A percentile compares a stretch with the other conserved stretches of the same genome.
Evolutionary conservation across 2,888 invertebrate species (phyloP).

Genomic region (Crematogaster levior): DNA sequence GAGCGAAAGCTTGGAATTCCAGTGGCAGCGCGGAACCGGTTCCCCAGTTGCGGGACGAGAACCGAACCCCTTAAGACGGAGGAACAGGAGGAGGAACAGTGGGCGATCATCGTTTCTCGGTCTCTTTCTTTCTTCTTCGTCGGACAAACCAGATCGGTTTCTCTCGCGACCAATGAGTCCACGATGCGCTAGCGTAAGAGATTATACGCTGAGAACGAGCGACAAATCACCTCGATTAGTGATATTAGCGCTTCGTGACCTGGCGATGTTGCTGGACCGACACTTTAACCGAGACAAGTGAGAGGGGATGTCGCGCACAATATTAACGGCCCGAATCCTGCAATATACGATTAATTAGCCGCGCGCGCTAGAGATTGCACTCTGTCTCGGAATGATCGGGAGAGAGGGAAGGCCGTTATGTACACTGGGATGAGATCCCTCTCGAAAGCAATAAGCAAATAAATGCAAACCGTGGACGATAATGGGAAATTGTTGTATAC

Average conservation of each 20-base stretch:
- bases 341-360: conserved; percentile 49
- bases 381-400: conserved; percentile 10
- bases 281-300: conserved; percentile 16
- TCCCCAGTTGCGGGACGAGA: conserved; percentile 61
- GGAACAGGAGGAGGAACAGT: background rate
- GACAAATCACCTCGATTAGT: conserved; percentile 46
- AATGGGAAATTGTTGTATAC: background rate
- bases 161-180: conserved; percentile 36
- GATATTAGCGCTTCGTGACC: conserved; percentile 32
- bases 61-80: conserved; percentile 20
- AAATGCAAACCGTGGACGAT: background rate
- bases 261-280: background rate
- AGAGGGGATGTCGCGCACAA: background rate
- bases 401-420: background rate
- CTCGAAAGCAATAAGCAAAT: background rate
- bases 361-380: conserved; percentile 30
- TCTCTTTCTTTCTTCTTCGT: conserved; percentile 2
- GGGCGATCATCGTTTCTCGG: conserved; percentile 20
- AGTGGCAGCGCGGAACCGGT: conserved; percentile 76
- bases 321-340: conserved; percentile 21
- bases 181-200: conserved; percentile 10
- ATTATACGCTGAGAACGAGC: conserved; percentile 33
- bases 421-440: background rate
- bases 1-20: conserved; percentile 79
- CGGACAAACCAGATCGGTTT: conserved; percentile 20